Conservation (phyloP, 2,888 invertebrate species). For the Isotomurus palustris region DNA sequence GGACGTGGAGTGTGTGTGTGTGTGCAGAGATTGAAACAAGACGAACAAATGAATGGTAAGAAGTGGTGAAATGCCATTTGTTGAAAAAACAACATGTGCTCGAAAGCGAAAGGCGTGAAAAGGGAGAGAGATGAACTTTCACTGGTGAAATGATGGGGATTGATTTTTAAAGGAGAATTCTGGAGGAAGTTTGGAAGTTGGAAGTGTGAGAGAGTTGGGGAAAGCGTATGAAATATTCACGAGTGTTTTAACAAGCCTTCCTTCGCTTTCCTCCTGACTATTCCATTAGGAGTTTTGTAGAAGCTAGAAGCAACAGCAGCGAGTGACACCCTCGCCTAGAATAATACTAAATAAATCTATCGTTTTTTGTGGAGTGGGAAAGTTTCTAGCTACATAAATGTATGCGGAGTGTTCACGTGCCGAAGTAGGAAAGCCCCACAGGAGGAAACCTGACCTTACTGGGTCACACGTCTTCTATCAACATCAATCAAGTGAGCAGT, state of each 20-base stretch:
- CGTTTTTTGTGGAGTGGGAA: not conserved
- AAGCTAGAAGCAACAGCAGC: no score
- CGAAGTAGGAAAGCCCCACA: conserved; percentile 17
- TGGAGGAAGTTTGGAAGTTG: no score
- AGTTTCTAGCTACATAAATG: conserved; percentile 1
- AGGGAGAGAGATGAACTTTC: conserved; percentile 2
- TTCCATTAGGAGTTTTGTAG: no score
- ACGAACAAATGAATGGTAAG: conserved; percentile 16
- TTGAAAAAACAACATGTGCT: conserved; percentile 41
- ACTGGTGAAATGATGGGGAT: not conserved
- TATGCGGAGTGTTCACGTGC: conserved; percentile 18
- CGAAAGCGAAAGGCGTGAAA: not conserved
- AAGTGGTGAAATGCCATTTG: conserved; percentile 25
- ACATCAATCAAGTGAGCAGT: conserved; percentile 9
- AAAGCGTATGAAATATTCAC: conserved; percentile 41
- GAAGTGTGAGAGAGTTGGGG: conserved; percentile 5
- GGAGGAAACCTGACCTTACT: conserved; percentile 34
- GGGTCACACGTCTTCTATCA: conserved; percentile 28
- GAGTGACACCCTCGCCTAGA: no score
- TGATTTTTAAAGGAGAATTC: no score
- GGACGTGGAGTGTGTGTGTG: no score
- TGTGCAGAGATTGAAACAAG: no score
- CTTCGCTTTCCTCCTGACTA: conserved; percentile 2
- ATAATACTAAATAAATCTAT: not conserved
- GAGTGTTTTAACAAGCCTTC: conserved; percentile 33